A percentile compares a stretch with the other conserved stretches of the same genome.
phyloP scores from a whole-genome alignment of 2,113 vertebrate species.

The Aldabrachelys gigantea region DNA sequence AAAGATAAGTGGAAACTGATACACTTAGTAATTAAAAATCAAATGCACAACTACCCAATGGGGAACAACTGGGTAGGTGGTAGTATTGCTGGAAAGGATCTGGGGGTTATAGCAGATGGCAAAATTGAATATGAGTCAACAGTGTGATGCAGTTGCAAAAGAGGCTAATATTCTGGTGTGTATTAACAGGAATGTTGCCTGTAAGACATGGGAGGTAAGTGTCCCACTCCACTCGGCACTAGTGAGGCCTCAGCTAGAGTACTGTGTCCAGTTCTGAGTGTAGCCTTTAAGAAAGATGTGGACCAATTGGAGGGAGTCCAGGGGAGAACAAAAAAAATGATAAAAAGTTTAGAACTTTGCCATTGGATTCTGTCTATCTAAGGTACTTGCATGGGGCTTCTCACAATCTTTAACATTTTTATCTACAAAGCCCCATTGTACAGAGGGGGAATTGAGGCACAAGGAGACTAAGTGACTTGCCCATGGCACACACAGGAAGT shows the following conservation, averaged over 20 bases:
- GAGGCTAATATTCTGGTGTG: not conserved
- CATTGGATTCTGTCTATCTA: not conserved
- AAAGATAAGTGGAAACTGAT: not conserved
- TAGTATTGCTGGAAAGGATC: not conserved
- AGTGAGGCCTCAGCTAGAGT: not conserved
- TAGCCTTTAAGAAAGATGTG: not conserved
- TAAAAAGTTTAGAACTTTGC: not conserved
- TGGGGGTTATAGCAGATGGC: not conserved
- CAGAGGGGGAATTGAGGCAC: not conserved
- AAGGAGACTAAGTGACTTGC: rapidly evolving
- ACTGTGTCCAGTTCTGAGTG: not conserved
- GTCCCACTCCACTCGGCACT: not conserved
- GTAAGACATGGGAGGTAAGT: not conserved
- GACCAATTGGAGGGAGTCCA: not conserved
- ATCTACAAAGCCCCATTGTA: not conserved
- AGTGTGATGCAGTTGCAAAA: not conserved
- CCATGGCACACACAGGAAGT: not conserved
- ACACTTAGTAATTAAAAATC: not conserved
- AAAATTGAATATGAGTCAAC: not conserved
- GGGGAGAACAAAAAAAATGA: not conserved
- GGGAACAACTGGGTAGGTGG: not conserved
- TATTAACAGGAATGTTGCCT: not conserved
- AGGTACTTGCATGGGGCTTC: not conserved
- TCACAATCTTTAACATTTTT: not conserved
- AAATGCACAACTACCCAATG: not conserved